Evolutionary conservation across 2,888 invertebrate species (phyloP), one percentile per base, ranked within the genome.

Genomic region (Coremacera marginata): DNA sequence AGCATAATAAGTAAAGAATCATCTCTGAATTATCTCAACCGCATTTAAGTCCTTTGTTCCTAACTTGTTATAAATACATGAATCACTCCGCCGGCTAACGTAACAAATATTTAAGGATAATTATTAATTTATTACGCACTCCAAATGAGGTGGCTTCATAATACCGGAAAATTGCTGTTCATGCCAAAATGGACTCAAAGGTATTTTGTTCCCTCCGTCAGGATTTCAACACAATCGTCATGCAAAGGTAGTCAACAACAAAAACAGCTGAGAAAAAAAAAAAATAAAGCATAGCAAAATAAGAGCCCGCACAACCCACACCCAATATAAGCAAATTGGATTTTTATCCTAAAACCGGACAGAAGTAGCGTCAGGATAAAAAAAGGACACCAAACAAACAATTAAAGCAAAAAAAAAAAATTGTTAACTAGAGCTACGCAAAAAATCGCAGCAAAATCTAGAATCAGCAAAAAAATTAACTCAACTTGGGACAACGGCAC

Each of bases 101-200:
- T 49, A 60, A 51, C 65, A 67, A 55, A 65, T 74, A 67, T 74
- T 74, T 74, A 74, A 67, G 74, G 55, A 65, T 55, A 74, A 67
- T 74, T 74, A 74, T 74, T 74, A 74, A 74, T 74, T 74, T 74
- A 74, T 74, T 74, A 74, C 74, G 74, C 74, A 74, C 67, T 65
- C 67, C 74, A 63, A 51, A 37, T 25, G 8, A 60, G 25, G 62
- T 19, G 27, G 14, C 65, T n/a, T 52, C 67, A 74, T 55, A 55
- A 16, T 31, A 67, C 65, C 74, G 74, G 74, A 74, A 74, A 74
- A 74, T 74, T 65, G 74, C 51, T 73, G 63, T 65, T 63, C 37
- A 74, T 65, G 34, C 44, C 60, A 68, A 65, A 63, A 65, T 55
- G 67, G 74, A 65, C 74, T 65, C 74, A 55, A 67, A 67, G 74